These are phyloP conservation scores for Eupithecia centaureata DNA, from an alignment of 2,888 invertebrate genomes.

Conservation along the genomic window DNA sequence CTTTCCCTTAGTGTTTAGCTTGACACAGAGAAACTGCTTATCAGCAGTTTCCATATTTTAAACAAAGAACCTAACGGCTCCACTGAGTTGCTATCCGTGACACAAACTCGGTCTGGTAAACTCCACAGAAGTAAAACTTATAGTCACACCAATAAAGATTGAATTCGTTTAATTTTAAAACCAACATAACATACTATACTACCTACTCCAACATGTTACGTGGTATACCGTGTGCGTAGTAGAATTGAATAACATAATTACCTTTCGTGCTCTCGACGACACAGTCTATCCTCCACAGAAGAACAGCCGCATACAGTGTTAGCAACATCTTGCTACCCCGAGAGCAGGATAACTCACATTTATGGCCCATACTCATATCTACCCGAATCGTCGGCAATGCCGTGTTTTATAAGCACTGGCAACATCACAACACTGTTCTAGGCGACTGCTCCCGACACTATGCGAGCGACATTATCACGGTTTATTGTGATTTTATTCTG, in stretches of 20 bases:
- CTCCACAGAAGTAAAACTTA: too few relatives aligned
- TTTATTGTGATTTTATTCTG: conserved; percentile 41
- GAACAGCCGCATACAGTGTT: conserved; percentile 68
- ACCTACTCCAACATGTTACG: too few relatives aligned
- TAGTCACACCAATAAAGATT: too few relatives aligned
- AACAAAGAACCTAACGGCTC: too few relatives aligned
- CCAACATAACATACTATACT: too few relatives aligned
- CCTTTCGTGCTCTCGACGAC: conserved; percentile 79
- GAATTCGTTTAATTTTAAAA: too few relatives aligned
- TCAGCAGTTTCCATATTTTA: too few relatives aligned
- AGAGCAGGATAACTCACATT: conserved; percentile 62
- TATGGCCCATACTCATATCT: conserved; percentile 72
- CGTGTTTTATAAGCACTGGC: conserved; percentile 64
- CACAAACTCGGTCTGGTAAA: too few relatives aligned
- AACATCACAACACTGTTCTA: conserved; percentile 74
- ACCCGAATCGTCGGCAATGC: conserved; percentile 68
- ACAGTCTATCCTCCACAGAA: conserved; percentile 77
- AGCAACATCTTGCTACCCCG: conserved; percentile 73
- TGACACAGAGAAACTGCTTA: too few relatives aligned
- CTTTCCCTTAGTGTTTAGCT: too few relatives aligned
- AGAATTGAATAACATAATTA: conserved; percentile 49
- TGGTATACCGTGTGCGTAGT: too few relatives aligned
- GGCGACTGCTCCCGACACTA: conserved; percentile 54
- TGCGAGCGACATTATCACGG: conserved; percentile 47
- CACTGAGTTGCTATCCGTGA: too few relatives aligned